Evolutionary conservation across 2,113 vertebrate species (phyloP).

Genomic region (Pedetes capensis): DNA sequence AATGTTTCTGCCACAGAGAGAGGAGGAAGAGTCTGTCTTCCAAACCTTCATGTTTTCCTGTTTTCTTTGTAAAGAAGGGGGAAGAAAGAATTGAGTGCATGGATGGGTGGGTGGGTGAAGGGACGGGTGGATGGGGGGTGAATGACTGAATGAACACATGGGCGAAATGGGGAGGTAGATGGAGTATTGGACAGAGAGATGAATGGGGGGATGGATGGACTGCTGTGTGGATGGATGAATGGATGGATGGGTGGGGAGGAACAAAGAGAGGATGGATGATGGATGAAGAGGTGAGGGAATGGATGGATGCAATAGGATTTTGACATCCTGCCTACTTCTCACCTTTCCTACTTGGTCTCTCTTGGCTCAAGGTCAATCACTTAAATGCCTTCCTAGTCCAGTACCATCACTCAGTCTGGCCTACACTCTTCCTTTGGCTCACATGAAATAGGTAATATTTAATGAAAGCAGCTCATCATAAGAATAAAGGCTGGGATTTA

Average conservation of each 20-base stretch:
- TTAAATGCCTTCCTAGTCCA: not conserved
- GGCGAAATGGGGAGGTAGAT: rapidly evolving
- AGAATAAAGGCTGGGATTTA: too few relatives aligned
- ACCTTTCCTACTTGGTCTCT: not conserved
- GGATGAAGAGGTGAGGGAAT: not conserved
- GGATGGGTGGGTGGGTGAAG: rapidly evolving
- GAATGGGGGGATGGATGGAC: too few relatives aligned
- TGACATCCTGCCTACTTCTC: not conserved
- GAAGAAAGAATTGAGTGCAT: too few relatives aligned
- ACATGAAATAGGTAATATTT: not conserved
- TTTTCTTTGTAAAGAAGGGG: not conserved
- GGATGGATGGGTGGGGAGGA: not conserved
- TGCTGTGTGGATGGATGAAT: too few relatives aligned
- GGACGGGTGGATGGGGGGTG: rapidly evolving
- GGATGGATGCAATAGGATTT: not conserved
- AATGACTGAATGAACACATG: rapidly evolving
- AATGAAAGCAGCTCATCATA: not conserved
- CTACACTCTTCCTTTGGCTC: not conserved
- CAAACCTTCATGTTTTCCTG: not conserved
- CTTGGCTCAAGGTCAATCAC: not conserved
- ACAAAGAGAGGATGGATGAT: not conserved
- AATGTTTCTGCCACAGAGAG: not conserved
- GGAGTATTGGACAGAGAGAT: not conserved
- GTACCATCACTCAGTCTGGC: not conserved
- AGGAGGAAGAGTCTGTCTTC: not conserved